A percentile compares a stretch with the other conserved stretches of the same genome.
Conservation (phyloP, 2,888 invertebrate genomes). For the Philhelius pedissequus region DNA sequence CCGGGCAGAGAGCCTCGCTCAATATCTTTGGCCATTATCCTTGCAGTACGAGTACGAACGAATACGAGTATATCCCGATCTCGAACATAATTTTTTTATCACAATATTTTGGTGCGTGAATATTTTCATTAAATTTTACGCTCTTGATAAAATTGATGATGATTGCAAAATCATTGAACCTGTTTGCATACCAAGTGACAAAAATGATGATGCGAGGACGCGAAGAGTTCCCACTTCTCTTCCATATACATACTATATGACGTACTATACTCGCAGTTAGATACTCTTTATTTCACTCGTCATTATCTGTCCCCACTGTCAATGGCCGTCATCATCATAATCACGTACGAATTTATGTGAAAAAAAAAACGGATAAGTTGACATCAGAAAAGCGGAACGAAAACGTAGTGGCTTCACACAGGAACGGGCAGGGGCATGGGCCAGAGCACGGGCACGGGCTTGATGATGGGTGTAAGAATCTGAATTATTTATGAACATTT, state of each 20-base stretch:
- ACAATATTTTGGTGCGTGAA: constrained; percentile 54
- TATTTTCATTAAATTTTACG: constrained; percentile 50
- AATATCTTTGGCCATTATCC: constrained; percentile 27
- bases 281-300: neutral
- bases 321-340: constrained; percentile 25
- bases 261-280: too few relatives aligned
- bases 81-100: constrained; percentile 41
- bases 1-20: constrained; percentile 1
- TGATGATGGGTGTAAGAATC: constrained; percentile 46
- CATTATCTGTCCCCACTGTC: neutral
- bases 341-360: constrained; percentile 48
- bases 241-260: neutral
- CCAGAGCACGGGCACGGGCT: too few relatives aligned
- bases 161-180: constrained; percentile 62
- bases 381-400: constrained; percentile 10
- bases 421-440: too few relatives aligned
- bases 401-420: constrained; percentile 22
- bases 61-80: neutral
- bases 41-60: neutral
- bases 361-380: constrained; percentile 25
- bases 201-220: constrained; percentile 26
- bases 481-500: constrained; percentile 59
- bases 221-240: neutral
- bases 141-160: constrained; percentile 52
- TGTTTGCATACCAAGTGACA: constrained; percentile 63